Percentiles rank a stretch among this genome's conserved stretches.
phyloP scores from a whole-genome alignment of 2,113 vertebrate species.

The Chaetorhynchus papuensis region DNA sequence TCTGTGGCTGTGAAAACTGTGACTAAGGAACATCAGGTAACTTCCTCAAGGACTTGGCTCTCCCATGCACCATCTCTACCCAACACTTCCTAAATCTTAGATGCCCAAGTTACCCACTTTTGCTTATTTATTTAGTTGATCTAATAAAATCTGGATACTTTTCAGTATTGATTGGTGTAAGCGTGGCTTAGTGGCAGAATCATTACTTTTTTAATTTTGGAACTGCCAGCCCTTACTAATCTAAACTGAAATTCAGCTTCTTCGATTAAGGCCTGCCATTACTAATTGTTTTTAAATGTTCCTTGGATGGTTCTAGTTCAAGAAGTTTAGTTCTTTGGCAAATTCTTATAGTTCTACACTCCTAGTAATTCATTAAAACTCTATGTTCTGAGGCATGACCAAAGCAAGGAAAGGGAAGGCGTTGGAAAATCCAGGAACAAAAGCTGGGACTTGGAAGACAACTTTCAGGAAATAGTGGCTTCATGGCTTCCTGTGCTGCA shows the following conservation, averaged over 20 bases:
- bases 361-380: constrained; percentile 1
- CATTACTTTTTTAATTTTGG: constrained; percentile 74
- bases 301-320: constrained; percentile 27
- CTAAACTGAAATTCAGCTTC: constrained; percentile 56
- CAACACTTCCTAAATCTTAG: background rate
- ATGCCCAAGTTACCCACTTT: background rate
- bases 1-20: background rate
- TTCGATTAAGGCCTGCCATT: constrained; percentile 68
- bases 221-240: constrained; percentile 62
- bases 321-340: constrained; percentile 46
- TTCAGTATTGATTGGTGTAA: constrained; percentile 64
- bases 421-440: background rate
- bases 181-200: constrained; percentile 67
- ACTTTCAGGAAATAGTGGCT: background rate
- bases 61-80: background rate
- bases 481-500: background rate
- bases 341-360: background rate
- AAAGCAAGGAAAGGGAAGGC: background rate
- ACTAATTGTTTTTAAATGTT: constrained; percentile 70
- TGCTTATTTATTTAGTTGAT: constrained; percentile 44
- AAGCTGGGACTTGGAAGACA: background rate
- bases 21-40: background rate
- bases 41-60: background rate
- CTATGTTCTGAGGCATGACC: background rate
- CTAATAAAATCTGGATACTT: constrained; percentile 63